Conservation (phyloP, 2,888 invertebrate genomes). For the Hemaris fuciformis region DNA sequence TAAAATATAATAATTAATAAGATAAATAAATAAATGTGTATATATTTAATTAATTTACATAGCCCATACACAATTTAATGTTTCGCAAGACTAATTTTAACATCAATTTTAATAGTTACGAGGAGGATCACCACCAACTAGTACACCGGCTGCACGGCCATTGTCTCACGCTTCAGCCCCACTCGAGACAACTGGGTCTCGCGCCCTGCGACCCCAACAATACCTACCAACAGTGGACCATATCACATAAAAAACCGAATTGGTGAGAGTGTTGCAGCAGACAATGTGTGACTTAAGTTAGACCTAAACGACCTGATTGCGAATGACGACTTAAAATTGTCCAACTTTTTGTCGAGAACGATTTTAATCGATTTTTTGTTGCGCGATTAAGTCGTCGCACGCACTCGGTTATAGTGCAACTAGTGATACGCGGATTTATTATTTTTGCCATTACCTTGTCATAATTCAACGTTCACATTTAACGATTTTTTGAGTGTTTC, state of each 20-base stretch:
- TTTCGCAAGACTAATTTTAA: too few relatives aligned
- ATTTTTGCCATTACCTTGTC: conserved; percentile 10
- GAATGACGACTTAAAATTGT: background rate
- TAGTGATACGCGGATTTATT: background rate
- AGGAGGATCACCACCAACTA: conserved; percentile 87
- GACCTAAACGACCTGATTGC: background rate
- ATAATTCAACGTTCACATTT: background rate
- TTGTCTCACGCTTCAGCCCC: conserved; percentile 92
- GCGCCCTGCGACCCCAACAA: conserved; percentile 92
- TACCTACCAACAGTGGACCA: conserved; percentile 94
- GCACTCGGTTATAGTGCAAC: background rate
- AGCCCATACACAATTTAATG: too few relatives aligned
- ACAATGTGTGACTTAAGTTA: background rate
- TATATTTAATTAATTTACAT: too few relatives aligned
- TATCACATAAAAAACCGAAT: conserved; percentile 68
- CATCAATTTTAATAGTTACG: conserved; percentile 82
- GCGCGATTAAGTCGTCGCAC: background rate
- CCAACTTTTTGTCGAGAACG: background rate
- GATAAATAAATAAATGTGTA: too few relatives aligned
- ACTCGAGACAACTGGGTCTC: conserved; percentile 88
- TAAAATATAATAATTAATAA: too few relatives aligned
- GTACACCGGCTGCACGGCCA: conserved; percentile 89
- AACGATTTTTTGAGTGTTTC: background rate
- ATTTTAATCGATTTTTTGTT: background rate
- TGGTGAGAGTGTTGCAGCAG: conserved; percentile 53